Evolutionary conservation across 2,113 vertebrate species (phyloP), one percentile per base, ranked within the genome.

Genomic region (Lepus americanus): DNA sequence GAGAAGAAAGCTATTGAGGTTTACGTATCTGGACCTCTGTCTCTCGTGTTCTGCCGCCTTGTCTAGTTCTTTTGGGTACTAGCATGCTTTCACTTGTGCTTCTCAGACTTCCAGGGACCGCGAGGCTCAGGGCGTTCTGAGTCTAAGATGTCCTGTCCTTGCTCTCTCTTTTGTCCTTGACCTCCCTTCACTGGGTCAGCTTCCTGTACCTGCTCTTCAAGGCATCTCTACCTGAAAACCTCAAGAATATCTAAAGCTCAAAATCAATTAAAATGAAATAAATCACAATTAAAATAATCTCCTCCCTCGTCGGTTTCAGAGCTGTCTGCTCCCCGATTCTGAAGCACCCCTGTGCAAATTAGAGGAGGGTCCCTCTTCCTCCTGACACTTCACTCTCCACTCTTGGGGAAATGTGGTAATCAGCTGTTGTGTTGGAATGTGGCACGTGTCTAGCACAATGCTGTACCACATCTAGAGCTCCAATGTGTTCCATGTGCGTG

Each of bases 261-360:
- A 23, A 84, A 44, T 59, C 77, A 92, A 92, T 87, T 77, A 63
- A 86, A 89, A 81, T 82, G 64, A 63, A 63, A 7, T 61, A 90
- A 59, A 10, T 84, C 36, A 77, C 11, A 93, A 19, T 59, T 83
- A 93, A 78, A 67, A 55, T 74, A 31, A 66, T 79, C 29, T 86
- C 77, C 27, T 33, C 73, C 12, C 72, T 39, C 27, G 79, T 67
- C 66, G 74, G 55, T 44, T 84, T 90, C 59, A 74, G 31, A 84
- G 85, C 49, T 49, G 39, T 33, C 55, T 55, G 10, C 70, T 66
- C 1, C 64, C 23, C 13, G 33, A 64, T 53, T 11, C 5, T 72
- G 78, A 29, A 31, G 49, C 33, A 53, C 9, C n/a, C 63, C 44
- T 70, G 23, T 85, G 1, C 77, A 49, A 14, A 29, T 76, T 23